A percentile compares a stretch with the other conserved stretches of the same genome.
These are phyloP conservation scores for Strongylocentrotus purpuratus DNA, from an alignment of 35 echinoderm and acorn worm species.

Conservation along the genomic window DNA sequence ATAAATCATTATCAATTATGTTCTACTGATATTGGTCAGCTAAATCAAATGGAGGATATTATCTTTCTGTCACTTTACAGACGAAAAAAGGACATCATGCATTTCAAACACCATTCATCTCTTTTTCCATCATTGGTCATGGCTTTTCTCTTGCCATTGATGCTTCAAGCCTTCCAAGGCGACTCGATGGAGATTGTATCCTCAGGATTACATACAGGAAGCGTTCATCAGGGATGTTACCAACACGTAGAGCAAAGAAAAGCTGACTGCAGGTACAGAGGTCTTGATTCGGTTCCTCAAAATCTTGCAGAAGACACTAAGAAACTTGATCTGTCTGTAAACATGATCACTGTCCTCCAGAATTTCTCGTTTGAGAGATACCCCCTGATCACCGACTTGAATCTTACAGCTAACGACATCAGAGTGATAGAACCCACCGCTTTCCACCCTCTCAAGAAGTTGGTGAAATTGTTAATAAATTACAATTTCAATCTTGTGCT, in stretches of 20 bases:
- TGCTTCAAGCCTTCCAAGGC: not conserved
- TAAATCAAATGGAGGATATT: too few relatives aligned
- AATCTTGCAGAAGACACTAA: not conserved
- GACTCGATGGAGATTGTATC: not conserved
- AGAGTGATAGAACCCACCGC: not conserved
- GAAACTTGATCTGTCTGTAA: not conserved
- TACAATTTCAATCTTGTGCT: not conserved
- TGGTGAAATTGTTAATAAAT: not conserved
- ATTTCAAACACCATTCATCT: not conserved
- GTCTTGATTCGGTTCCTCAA: not conserved
- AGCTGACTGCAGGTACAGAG: not conserved
- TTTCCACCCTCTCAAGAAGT: not conserved
- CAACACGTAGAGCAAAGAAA: not conserved
- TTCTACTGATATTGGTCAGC: too few relatives aligned
- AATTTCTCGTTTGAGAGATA: not conserved
- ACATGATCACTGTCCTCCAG: not conserved
- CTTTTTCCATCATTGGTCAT: not conserved
- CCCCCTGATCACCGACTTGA: not conserved
- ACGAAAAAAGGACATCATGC: not conserved
- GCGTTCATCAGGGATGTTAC: not conserved
- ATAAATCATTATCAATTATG: too few relatives aligned
- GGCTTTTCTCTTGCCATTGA: not conserved
- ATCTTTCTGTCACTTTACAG: too few relatives aligned
- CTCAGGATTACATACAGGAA: not conserved
- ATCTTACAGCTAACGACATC: slow-evolving; percentile 1